Conservation (phyloP, 2,797 vertebrate species). For the Myotis vivesi region DNA sequence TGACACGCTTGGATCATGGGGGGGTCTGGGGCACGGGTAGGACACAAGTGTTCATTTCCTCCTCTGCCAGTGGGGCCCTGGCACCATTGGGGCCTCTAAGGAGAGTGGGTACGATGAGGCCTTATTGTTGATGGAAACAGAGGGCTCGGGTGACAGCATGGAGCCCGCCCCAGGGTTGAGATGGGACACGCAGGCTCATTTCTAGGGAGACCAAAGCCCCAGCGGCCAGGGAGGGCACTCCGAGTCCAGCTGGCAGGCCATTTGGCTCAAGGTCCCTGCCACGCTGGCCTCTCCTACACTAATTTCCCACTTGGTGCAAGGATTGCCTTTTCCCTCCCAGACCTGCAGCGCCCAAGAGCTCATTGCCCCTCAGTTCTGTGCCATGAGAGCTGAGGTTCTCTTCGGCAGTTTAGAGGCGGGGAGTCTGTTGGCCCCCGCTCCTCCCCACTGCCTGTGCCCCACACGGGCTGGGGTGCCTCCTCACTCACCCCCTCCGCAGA, state of each 20-base stretch:
- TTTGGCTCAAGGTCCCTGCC: not conserved
- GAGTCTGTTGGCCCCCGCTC: not conserved
- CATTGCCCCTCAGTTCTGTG: not conserved
- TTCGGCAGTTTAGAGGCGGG: not conserved
- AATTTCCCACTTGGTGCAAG: not conserved
- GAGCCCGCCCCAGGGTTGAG: no score
- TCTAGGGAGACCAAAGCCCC: not conserved
- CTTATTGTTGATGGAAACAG: not conserved
- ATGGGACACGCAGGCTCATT: accelerated
- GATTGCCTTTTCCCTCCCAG: not conserved
- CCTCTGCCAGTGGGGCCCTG: accelerated
- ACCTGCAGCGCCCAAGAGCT: not conserved
- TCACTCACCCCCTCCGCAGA: accelerated
- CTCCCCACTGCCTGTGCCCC: not conserved
- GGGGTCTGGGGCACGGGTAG: not conserved
- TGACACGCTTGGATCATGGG: not conserved
- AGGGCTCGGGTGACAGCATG: not conserved
- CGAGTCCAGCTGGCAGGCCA: not conserved
- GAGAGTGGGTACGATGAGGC: not conserved
- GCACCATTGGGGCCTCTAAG: not conserved
- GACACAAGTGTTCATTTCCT: not conserved
- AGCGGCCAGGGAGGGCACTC: not conserved
- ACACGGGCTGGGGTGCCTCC: accelerated
- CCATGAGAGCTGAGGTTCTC: not conserved
- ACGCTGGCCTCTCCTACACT: not conserved